phyloP scores from a whole-genome alignment of 2,113 vertebrate species.

The Pao palembangensis region DNA sequence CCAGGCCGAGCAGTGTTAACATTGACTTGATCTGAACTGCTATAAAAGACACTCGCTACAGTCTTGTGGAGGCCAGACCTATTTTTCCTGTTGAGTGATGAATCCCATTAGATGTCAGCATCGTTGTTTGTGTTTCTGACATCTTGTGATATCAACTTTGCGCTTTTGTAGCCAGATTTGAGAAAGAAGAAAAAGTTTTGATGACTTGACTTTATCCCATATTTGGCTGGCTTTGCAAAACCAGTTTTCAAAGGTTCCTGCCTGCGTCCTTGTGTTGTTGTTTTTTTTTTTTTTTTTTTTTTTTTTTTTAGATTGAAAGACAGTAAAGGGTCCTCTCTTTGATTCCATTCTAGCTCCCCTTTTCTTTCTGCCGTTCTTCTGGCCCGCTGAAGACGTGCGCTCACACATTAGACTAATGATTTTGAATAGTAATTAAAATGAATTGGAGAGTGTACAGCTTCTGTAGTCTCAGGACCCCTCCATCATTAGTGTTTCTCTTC shows the following conservation, averaged over 20 bases:
- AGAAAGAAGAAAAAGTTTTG: constrained; percentile 21
- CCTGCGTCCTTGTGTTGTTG: constrained; percentile 21
- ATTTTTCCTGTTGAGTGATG: constrained; percentile 30
- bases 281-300: constrained; percentile 26
- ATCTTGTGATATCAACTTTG: constrained; percentile 13
- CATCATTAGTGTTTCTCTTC: constrained; percentile 68
- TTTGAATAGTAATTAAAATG: constrained; percentile 74
- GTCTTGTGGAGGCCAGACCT: constrained; percentile 8
- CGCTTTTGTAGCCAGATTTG: constrained; percentile 40
- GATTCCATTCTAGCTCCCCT: constrained; percentile 60
- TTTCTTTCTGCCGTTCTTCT: constrained; percentile 39
- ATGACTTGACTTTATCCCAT: constrained; percentile 28
- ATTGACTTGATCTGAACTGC: no score
- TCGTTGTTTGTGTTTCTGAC: constrained; percentile 44
- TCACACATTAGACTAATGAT: constrained; percentile 68
- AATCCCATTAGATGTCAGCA: constrained; percentile 30
- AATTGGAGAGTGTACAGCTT: constrained; percentile 60
- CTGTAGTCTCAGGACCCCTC: constrained; percentile 63
- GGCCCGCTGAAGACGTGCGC: constrained; percentile 42
- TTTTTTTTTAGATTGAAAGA: constrained; percentile 45
- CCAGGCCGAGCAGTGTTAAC: background rate
- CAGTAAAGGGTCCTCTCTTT: constrained; percentile 55
- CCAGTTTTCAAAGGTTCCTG: constrained; percentile 30
- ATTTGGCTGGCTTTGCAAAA: constrained; percentile 38
- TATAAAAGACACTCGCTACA: no score